A percentile compares a stretch with the other conserved stretches of the same genome.
phyloP scores from a whole-genome alignment of 1,140 invertebrate species.

The Musca domestica region DNA sequence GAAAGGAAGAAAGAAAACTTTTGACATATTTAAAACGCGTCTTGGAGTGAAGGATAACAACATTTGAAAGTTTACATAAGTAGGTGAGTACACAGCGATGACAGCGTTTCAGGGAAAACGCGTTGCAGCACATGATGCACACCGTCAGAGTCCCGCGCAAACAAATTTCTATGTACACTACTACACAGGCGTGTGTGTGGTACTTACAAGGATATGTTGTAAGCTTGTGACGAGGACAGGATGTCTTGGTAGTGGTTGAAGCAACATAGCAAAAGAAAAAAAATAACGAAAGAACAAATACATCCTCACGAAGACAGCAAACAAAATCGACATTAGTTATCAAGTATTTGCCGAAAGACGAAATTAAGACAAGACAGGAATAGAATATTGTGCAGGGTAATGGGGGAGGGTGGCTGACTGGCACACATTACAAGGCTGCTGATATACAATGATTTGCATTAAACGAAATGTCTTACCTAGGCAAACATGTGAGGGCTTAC shows the following conservation, averaged over 20 bases:
- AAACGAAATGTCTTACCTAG: background rate
- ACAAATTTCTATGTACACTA: background rate
- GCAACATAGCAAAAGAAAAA: background rate
- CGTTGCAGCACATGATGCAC: background rate
- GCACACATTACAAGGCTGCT: background rate
- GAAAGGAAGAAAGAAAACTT: background rate
- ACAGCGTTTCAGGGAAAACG: background rate
- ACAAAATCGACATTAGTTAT: constrained; percentile 16
- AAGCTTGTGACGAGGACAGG: no score
- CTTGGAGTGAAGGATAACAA: constrained; percentile 2
- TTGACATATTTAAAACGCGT: background rate
- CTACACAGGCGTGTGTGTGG: background rate
- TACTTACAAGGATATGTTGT: background rate
- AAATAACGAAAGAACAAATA: background rate
- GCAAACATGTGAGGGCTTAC: no score
- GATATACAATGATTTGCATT: constrained; percentile 11
- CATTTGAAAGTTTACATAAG: constrained; percentile 8
- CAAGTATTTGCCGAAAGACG: constrained; percentile 3
- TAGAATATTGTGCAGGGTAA: background rate
- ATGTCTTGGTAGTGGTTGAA: no score
- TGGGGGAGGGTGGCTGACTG: background rate
- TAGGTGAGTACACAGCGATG: constrained; percentile 8
- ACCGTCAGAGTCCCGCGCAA: background rate
- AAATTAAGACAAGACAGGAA: background rate
- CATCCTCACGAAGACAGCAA: background rate